These are phyloP conservation scores for Campodea augens DNA, from an alignment of 1,140 invertebrate genomes.

Conservation along the genomic window DNA sequence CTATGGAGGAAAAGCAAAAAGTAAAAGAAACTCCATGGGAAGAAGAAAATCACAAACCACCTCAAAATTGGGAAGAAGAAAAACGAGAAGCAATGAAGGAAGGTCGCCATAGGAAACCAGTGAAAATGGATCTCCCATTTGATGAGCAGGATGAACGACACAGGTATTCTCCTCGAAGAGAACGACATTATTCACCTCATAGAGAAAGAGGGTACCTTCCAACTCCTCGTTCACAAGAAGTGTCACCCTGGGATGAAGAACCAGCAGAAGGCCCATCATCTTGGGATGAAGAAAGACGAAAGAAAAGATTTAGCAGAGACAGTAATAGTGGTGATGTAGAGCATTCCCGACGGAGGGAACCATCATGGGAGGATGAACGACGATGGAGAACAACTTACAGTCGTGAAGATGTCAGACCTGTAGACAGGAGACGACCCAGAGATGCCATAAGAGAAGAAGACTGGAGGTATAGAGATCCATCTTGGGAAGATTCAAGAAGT, in stretches of 20 bases:
- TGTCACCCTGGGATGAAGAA: background rate
- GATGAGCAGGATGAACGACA: background rate
- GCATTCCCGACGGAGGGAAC: background rate
- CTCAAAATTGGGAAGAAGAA: no score
- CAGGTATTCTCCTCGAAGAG: background rate
- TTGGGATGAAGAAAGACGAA: background rate
- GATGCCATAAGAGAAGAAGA: conserved; percentile 12
- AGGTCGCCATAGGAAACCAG: conserved; percentile 16
- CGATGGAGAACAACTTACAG: background rate
- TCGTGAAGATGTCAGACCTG: background rate
- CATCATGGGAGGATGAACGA: background rate
- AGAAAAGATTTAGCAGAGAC: background rate
- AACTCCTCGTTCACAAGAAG: background rate
- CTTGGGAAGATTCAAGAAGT: conserved; percentile 22
- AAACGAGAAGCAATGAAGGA: conserved; percentile 3
- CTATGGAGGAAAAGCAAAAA: conserved; percentile 26
- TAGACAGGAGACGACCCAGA: background rate
- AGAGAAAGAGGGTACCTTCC: background rate
- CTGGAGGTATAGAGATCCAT: conserved; percentile 1
- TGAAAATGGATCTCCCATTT: conserved; percentile 22
- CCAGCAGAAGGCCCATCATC: background rate
- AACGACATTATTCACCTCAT: background rate
- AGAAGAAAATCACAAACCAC: conserved; percentile 14
- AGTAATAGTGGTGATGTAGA: no score
- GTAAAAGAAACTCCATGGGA: conserved; percentile 14